phyloP scores from a whole-genome alignment of 1,140 invertebrate species.

The Lasioglossum albipes region DNA sequence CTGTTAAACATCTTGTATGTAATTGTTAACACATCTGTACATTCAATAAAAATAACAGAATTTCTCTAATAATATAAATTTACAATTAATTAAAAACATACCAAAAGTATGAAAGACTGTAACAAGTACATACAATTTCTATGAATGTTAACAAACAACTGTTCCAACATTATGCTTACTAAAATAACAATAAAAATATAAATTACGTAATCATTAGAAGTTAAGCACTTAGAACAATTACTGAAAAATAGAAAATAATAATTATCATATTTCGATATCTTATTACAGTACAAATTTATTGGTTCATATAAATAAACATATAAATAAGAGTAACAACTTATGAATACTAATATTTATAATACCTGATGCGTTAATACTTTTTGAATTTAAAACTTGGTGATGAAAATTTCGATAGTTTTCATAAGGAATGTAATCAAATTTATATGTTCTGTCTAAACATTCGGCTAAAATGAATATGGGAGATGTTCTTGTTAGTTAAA shows the following conservation, averaged over 20 bases:
- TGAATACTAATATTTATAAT: neutral
- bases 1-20: too few relatives aligned
- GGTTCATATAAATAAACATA: conserved; percentile 12
- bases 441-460: neutral
- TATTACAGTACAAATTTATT: conserved; percentile 8
- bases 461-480: neutral
- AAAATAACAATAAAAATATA: neutral
- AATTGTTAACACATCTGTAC: too few relatives aligned
- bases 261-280: neutral
- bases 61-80: too few relatives aligned
- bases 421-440: conserved; percentile 1
- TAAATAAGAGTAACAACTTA: conserved; percentile 11
- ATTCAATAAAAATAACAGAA: too few relatives aligned
- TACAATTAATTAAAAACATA: too few relatives aligned
- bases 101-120: neutral
- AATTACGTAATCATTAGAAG: neutral
- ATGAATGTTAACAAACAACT: neutral
- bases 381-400: neutral
- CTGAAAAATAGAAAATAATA: conserved; percentile 9
- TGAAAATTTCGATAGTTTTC: neutral
- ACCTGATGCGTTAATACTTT: conserved; percentile 1
- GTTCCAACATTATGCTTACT: neutral
- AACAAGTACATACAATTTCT: neutral
- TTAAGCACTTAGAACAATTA: neutral
- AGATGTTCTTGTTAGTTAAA: neutral